Percentiles rank a stretch among this genome's conserved stretches.
Conservation (phyloP, 2,797 vertebrate genomes). For the Clarias laeviceps region DNA sequence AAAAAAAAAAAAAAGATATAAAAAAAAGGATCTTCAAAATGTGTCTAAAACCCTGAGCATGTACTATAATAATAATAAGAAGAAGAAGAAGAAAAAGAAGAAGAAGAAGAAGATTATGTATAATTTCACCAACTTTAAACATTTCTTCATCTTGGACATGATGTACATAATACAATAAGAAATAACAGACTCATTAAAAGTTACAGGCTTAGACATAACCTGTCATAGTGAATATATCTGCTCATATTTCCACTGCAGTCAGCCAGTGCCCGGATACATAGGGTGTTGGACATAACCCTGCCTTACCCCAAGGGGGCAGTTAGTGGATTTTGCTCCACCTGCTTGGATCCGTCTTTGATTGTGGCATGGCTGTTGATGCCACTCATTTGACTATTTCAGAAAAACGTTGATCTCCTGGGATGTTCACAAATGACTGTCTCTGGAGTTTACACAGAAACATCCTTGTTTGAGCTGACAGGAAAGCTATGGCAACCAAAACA, state of each 20-base stretch:
- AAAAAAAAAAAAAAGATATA: background rate
- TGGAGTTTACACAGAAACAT: constrained; percentile 4
- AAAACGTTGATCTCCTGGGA: constrained; percentile 2
- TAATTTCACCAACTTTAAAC: background rate
- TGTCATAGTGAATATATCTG: background rate
- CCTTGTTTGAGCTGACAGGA: background rate
- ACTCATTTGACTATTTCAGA: background rate
- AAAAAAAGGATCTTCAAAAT: background rate
- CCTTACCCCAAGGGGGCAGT: constrained; percentile 44
- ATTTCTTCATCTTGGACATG: background rate
- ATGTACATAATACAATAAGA: background rate
- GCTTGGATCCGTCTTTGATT: constrained; percentile 22
- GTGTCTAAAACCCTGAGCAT: background rate
- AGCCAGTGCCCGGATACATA: constrained; percentile 14
- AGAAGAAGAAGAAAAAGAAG: background rate
- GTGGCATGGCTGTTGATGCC: constrained; percentile 3
- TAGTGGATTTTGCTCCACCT: constrained; percentile 51
- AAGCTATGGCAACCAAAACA: background rate
- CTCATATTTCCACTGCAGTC: constrained; percentile 20
- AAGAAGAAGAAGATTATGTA: background rate
- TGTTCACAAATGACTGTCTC: background rate
- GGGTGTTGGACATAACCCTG: constrained; percentile 12
- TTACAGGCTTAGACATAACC: background rate
- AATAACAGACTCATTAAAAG: background rate
- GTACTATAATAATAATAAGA: background rate